Conservation (phyloP, 2,797 vertebrate genomes). For the Falco berigora region DNA sequence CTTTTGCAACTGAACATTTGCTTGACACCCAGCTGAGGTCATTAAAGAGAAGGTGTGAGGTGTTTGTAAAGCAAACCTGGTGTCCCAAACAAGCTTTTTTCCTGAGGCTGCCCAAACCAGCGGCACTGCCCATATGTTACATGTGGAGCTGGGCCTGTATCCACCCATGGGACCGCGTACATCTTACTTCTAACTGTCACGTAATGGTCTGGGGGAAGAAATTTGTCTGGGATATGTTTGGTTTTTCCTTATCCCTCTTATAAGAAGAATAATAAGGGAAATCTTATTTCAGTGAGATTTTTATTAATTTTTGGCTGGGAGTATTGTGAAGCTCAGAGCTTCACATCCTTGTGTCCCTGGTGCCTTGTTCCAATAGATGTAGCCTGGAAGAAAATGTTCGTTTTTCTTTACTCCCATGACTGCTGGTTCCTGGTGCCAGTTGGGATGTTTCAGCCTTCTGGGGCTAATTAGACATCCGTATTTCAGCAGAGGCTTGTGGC, state of each 20-base stretch:
- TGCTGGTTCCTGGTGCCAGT: not conserved
- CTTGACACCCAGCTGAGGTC: not conserved
- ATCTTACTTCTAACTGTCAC: not conserved
- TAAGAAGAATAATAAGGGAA: not conserved
- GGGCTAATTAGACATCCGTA: not conserved
- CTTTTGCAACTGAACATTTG: not conserved
- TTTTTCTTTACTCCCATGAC: not conserved
- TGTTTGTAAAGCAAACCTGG: not conserved
- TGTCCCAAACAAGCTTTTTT: not conserved
- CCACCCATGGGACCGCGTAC: rapidly evolving
- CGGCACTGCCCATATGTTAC: not conserved
- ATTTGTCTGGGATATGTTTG: not conserved
- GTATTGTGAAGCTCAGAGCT: rapidly evolving
- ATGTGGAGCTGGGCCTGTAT: not conserved
- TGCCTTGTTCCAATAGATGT: not conserved
- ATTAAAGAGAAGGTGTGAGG: not conserved
- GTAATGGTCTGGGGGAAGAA: not conserved
- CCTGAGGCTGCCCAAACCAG: not conserved
- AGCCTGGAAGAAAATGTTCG: not conserved
- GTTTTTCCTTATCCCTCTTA: not conserved
- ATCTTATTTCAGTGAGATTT: not conserved
- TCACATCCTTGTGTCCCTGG: not conserved
- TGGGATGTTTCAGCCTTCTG: not conserved
- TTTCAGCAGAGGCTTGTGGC: not conserved
- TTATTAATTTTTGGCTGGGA: not conserved